Percentiles rank a stretch among this genome's conserved stretches.
phyloP scores from a whole-genome alignment of 2,888 invertebrate species.

The Pyrrhosoma nymphula region DNA sequence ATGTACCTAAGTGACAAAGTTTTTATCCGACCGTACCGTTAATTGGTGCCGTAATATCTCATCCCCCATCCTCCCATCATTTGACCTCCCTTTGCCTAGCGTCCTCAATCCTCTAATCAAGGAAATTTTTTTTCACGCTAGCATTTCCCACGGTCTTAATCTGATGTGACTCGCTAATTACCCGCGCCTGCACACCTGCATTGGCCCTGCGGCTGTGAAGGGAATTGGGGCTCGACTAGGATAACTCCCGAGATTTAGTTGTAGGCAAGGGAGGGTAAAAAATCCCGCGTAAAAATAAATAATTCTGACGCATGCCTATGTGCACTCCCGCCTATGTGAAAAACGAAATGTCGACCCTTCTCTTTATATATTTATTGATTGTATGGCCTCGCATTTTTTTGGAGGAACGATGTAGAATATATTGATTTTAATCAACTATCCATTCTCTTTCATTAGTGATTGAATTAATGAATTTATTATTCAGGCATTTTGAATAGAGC shows the following conservation, averaged over 20 bases:
- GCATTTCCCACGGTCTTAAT: constrained; percentile 60
- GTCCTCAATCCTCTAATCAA: neutral
- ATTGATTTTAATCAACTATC: no score
- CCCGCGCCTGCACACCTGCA: constrained; percentile 59
- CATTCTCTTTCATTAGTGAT: neutral
- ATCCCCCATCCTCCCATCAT: neutral
- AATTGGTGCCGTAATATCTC: constrained; percentile 11
- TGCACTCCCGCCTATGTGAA: neutral
- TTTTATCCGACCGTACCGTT: neutral
- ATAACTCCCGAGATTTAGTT: neutral
- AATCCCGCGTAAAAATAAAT: neutral
- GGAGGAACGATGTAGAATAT: no score
- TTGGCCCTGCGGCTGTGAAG: constrained; percentile 31
- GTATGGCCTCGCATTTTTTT: no score
- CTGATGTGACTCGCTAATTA: constrained; percentile 48
- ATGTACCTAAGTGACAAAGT: neutral
- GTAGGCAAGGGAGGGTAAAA: neutral
- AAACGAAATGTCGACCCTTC: neutral
- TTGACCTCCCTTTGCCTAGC: neutral
- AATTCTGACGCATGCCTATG: neutral
- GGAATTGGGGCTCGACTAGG: neutral
- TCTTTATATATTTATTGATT: neutral
- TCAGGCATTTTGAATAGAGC: no score
- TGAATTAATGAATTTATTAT: no score
- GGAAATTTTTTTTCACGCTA: constrained; percentile 18